Evolutionary conservation across 30 jellyfish, hydroid and myxozoan species (phyloP), one percentile per base, ranked within the genome.

Genomic region (Aurelia sp.): DNA sequence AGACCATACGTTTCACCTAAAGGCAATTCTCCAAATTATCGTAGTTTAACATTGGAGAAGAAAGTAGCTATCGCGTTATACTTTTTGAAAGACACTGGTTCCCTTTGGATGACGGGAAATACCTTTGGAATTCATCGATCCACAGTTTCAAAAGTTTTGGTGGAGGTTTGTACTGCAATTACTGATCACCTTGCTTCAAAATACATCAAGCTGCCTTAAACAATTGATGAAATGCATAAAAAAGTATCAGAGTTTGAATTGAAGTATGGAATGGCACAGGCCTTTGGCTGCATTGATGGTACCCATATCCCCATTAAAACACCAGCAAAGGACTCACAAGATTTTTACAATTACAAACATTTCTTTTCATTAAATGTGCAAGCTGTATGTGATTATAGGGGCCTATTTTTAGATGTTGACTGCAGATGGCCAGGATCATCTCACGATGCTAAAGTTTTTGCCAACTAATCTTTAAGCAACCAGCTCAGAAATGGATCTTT

Each of bases 341-440:
- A 57, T 57, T 57, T 57, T 19, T 57, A 2, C 66, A 57, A 60
- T 41, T 24, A 31, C 92, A 44, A 86, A 73, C 48, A 57, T 13
- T 57, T 57, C 22, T 57, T 57, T 57, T 57, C 66, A 22, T 20
- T 90, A 8, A 91, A 91, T 71, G 89, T 77, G 9, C 96, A 91
- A 60, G 98, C 86, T n/a, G 98, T 91, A 5, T 91, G 97, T 63
- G 91, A 91, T 62, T 68, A 16, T 50, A 76, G 51, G 44, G 96
- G 96, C 40, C 3, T 21, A 3, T 91, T 91, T 72, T 64, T 91
- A 95, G 97, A 84, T 63, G 85, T 91, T 4, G 97, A 91, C 35
- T 82, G 97, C 68, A 64, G 91, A 30, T 81, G 95, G 97, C 97
- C 90, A 0, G 92, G 96, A 8, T 58, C 90, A 61, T 84, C 71